phyloP scores from a whole-genome alignment of 2,113 vertebrate genomes.

The Phrynosoma blainvillii region DNA sequence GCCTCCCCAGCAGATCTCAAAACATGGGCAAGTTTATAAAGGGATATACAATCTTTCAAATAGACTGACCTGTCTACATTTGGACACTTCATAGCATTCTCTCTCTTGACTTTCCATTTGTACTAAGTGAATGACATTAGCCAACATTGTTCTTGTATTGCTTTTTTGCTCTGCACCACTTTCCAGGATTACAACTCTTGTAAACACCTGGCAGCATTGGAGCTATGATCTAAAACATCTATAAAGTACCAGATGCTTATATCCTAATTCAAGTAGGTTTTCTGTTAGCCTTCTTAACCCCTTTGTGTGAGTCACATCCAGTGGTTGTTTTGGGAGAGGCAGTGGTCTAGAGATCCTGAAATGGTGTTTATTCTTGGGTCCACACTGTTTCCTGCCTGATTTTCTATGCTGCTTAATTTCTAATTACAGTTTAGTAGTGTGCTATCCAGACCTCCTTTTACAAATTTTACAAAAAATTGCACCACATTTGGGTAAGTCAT shows the following conservation, averaged over 20 bases:
- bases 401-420: background rate
- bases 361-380: background rate
- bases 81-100: background rate
- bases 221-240: too few relatives aligned
- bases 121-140: constrained; percentile 40
- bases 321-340: constrained; percentile 38
- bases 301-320: background rate
- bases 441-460: constrained; percentile 29
- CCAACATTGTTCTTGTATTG: constrained; percentile 5
- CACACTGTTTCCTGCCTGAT: constrained; percentile 28
- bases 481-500: too few relatives aligned
- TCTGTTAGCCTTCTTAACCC: constrained; percentile 43
- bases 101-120: constrained; percentile 41
- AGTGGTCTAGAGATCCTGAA: background rate
- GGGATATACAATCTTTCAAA: too few relatives aligned
- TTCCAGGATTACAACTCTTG: too few relatives aligned
- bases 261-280: constrained; percentile 47
- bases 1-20: too few relatives aligned
- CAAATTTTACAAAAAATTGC: too few relatives aligned
- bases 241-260: background rate
- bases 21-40: too few relatives aligned
- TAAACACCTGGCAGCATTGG: background rate
- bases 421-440: constrained; percentile 53
- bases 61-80: background rate
- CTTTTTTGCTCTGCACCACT: background rate